Evolutionary conservation across 2,888 invertebrate genomes (phyloP).

Genomic region (Eupithecia abbreviata): DNA sequence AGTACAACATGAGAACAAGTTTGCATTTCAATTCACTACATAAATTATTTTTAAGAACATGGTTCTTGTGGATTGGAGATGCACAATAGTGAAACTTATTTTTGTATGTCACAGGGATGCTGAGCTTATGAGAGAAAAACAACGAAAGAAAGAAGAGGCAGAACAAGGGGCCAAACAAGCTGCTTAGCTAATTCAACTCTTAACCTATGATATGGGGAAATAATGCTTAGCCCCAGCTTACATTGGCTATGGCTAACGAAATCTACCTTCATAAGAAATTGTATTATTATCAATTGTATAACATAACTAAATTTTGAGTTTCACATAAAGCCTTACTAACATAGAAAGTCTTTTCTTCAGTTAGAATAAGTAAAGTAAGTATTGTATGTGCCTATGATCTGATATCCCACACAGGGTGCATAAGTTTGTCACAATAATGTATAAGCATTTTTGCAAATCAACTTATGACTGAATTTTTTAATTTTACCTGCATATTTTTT

Average conservation of each 20-base stretch:
- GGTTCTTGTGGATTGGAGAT: neutral
- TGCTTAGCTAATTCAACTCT: conserved; percentile 55
- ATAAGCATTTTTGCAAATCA: conserved; percentile 70
- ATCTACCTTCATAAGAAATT: conserved; percentile 38
- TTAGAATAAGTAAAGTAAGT: conserved; percentile 46
- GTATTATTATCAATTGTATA: conserved; percentile 56
- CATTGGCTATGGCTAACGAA: conserved; percentile 51
- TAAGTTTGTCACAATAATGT: conserved; percentile 56
- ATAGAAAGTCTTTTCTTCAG: conserved; percentile 60
- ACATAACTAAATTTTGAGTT: conserved; percentile 58
- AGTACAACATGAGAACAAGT: too few species aligned
- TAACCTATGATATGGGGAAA: conserved; percentile 18
- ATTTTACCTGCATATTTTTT: conserved; percentile 51
- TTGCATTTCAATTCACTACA: too few species aligned
- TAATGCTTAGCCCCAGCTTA: conserved; percentile 46
- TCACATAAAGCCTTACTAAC: conserved; percentile 62
- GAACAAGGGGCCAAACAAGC: conserved; percentile 57
- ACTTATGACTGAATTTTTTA: conserved; percentile 71
- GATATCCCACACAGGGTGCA: conserved; percentile 42
- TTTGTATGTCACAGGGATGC: conserved; percentile 87
- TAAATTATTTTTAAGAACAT: too few species aligned
- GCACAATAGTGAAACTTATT: neutral
- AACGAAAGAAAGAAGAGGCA: conserved; percentile 88
- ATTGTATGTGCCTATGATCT: conserved; percentile 57
- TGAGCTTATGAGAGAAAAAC: conserved; percentile 94